Conservation (phyloP, 2,888 invertebrate genomes). For the Cyrtodaria siliqua region DNA sequence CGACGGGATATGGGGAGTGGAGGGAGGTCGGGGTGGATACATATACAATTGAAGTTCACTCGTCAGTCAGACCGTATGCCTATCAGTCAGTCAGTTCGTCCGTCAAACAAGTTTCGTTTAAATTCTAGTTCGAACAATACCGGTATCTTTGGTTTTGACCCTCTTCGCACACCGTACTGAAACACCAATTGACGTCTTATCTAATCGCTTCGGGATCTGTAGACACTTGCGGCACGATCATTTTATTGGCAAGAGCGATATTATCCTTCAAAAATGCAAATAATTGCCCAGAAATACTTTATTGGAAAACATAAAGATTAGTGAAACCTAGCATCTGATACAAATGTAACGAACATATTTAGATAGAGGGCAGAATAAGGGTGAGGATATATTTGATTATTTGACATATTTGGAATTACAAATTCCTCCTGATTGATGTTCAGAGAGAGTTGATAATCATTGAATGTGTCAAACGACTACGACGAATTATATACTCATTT, state of each 20-base stretch:
- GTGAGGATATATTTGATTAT: slow-evolving; percentile 54
- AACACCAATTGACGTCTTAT: too few relatives aligned
- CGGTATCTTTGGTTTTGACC: too few relatives aligned
- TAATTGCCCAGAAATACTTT: slow-evolving; percentile 39
- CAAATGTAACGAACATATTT: slow-evolving; percentile 57
- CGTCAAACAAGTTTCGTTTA: too few relatives aligned
- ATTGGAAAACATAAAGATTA: slow-evolving; percentile 58
- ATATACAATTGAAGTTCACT: too few relatives aligned
- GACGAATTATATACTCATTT: slow-evolving; percentile 51
- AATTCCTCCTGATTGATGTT: slow-evolving; percentile 52
- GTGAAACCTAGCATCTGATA: slow-evolving; percentile 58
- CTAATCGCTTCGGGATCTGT: slow-evolving; percentile 13
- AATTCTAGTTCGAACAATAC: too few relatives aligned
- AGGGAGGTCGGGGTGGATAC: too few relatives aligned
- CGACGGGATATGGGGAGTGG: too few relatives aligned
- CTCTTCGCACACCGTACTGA: too few relatives aligned
- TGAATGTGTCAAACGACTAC: slow-evolving; percentile 42
- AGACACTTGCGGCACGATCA: slow-evolving; percentile 25
- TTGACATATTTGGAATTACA: slow-evolving; percentile 60
- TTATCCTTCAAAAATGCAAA: slow-evolving; percentile 41
- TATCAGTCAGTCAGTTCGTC: too few relatives aligned
- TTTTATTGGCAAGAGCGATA: slow-evolving; percentile 25
- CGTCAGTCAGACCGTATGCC: too few relatives aligned
- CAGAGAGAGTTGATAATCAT: slow-evolving; percentile 30
- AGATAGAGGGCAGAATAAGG: slow-evolving; percentile 54